A percentile compares a stretch with the other conserved stretches of the same genome.
Evolutionary conservation across 37 sponge, comb jelly and placozoan species (phyloP).

Genomic region (Cladorhizidae sp.): DNA sequence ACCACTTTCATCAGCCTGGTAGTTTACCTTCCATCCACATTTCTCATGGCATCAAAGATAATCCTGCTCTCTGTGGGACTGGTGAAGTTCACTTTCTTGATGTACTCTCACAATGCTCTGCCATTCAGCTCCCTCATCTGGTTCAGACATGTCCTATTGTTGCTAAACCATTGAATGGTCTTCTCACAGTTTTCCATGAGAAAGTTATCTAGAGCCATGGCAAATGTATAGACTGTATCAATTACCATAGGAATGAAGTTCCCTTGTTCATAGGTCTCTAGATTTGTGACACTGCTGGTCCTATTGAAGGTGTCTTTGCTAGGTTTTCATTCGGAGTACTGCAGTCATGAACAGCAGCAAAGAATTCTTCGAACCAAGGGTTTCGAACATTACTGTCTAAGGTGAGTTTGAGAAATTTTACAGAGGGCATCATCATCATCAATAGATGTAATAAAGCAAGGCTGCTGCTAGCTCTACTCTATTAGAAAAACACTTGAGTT

Average conservation of each 20-base stretch:
- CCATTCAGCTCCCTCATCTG: constrained; percentile 43
- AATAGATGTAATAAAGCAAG: no score
- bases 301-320: not conserved
- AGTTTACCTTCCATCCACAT: constrained; percentile 59
- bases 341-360: constrained; percentile 46
- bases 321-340: not conserved
- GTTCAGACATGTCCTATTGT: constrained; percentile 40
- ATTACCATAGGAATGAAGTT: constrained; percentile 73
- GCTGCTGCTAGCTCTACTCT: no score
- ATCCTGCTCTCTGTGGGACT: constrained; percentile 43
- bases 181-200: constrained; percentile 68
- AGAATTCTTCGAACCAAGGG: constrained; percentile 81
- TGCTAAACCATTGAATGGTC: constrained; percentile 29
- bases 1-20: constrained; percentile 16
- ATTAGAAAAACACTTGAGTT: no score
- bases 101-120: constrained; percentile 30
- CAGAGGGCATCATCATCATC: no score
- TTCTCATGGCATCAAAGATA: constrained; percentile 60
- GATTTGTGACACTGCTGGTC: constrained; percentile 20
- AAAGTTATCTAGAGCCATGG: constrained; percentile 72
- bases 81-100: constrained; percentile 53
- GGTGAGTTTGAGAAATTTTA: constrained; percentile 60
- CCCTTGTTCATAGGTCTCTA: constrained; percentile 50
- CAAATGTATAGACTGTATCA: constrained; percentile 85
- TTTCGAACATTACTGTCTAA: constrained; percentile 63